Base-by-base conservation (phyloP, 2,113 vertebrate genomes). In the Benitochromis conjunctus region DNA sequence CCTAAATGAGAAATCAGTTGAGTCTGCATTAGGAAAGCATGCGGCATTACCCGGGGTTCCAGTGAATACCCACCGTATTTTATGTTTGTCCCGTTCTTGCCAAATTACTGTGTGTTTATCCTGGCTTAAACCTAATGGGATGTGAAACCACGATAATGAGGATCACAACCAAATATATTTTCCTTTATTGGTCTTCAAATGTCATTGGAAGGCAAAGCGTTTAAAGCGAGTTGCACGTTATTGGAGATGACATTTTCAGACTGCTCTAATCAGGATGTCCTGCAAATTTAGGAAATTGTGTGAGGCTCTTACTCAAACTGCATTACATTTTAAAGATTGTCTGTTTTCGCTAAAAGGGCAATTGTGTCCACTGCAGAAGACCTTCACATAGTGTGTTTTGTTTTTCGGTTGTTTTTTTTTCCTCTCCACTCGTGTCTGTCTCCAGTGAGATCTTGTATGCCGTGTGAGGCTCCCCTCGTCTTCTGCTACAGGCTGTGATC, bases 401-500 rank as follows among this genome's bases (percentile, higher is more conserved):
- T 86, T 80, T 83, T 62, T 57, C 46, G n/a, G 19, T 64, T 64
- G 18, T 18, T 12, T 7, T 56, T 58, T 54, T 9, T 58, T 19
- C 34, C 55, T 69, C 12, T 71, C 41, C 31, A 29, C 24, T 31
- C 13, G 7, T 10, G n/a, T 8, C 4, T 64, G 77, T 92, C 83
- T 80, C 86, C 53, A 29, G 62, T 54, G 86, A 88, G 71, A 91
- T 91, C 86, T 62, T 0, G 53, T 79, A 88, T 92, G 92, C 90
- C 5, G 53, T 89, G 82, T 11, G 83, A 94, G 88, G 79, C 80
- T 85, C 62, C n/a, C 56, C 62, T 90, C 85, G n/a, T 91, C 79
- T 83, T 79, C 83, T 13, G 71, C 88, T 89, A 79, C 88, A 90
- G 91, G 36, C 88, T 85, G 85, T 87, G 91, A 96, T 95, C 90